phyloP scores from a whole-genome alignment of 2,888 invertebrate species.

The Eilema depressum region DNA sequence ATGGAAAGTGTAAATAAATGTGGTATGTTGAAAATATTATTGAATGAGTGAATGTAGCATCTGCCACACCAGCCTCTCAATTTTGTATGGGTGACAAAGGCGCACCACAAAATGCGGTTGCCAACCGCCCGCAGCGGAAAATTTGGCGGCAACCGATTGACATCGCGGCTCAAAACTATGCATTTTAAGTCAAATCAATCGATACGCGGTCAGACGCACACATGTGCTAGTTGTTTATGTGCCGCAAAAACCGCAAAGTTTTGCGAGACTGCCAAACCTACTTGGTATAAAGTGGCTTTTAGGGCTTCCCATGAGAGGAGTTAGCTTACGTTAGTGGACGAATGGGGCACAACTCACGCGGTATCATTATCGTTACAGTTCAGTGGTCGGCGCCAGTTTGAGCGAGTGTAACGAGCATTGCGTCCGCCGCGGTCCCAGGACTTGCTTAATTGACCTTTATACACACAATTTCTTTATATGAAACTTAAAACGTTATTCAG shows the following conservation, averaged over 20 bases:
- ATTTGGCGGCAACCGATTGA: conserved; percentile 81
- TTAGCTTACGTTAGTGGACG: conserved; percentile 76
- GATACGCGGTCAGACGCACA: conserved; percentile 78
- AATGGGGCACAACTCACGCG: conserved; percentile 72
- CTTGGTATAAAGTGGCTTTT: conserved; percentile 76
- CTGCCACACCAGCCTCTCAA: conserved; percentile 62
- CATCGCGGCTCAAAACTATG: conserved; percentile 79
- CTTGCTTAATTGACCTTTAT: conserved; percentile 73
- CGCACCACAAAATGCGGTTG: conserved; percentile 72
- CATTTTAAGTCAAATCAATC: conserved; percentile 84
- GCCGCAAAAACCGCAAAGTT: conserved; percentile 82
- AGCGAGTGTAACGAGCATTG: conserved; percentile 76
- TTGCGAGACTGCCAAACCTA: conserved; percentile 81
- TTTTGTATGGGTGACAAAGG: conserved; percentile 70
- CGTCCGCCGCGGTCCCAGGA: conserved; percentile 70
- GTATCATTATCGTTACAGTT: conserved; percentile 81
- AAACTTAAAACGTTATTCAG: conserved; percentile 52
- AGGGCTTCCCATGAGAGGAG: conserved; percentile 79
- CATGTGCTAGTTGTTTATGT: conserved; percentile 84
- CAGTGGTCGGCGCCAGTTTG: conserved; percentile 78
- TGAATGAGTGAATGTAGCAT: conserved; percentile 53
- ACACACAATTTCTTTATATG: conserved; percentile 67
- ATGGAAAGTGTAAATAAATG: conserved; percentile 59
- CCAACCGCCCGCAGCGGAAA: conserved; percentile 79
- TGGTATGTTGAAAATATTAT: conserved; percentile 47